phyloP scores from a whole-genome alignment of 1,140 invertebrate genomes.

The Drepana arcuata region DNA sequence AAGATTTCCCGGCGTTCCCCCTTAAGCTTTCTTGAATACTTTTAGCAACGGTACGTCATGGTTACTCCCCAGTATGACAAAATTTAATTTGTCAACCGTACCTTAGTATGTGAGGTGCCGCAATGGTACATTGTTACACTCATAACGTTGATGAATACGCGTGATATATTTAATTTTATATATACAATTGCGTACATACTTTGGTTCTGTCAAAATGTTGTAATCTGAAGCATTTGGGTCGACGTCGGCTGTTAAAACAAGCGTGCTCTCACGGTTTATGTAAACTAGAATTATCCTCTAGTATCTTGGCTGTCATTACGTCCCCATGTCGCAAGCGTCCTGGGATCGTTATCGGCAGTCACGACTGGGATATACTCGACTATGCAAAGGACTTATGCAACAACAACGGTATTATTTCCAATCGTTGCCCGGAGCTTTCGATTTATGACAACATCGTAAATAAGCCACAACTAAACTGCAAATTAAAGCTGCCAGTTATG shows the following conservation, averaged over 20 bases:
- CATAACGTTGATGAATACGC: conserved; percentile 13
- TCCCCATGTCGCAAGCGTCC: conserved; percentile 37
- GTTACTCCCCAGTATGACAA: too few relatives aligned
- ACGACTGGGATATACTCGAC: conserved; percentile 41
- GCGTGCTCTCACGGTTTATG: conserved; percentile 40
- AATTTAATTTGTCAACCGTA: too few relatives aligned
- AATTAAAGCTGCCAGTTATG: too few relatives aligned
- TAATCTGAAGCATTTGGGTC: conserved; percentile 48
- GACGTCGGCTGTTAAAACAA: conserved; percentile 42
- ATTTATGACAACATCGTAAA: conserved; percentile 40
- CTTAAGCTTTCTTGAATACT: too few relatives aligned
- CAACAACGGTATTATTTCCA: conserved; percentile 24
- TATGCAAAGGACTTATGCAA: conserved; percentile 38
- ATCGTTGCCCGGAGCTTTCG: conserved; percentile 29
- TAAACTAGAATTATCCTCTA: conserved; percentile 37
- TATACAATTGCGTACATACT: too few relatives aligned
- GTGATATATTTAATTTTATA: too few relatives aligned
- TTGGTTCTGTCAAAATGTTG: conserved; percentile 24
- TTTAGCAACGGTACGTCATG: too few relatives aligned
- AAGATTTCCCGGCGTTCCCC: too few relatives aligned
- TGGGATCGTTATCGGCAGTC: conserved; percentile 49
- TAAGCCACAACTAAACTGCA: too few relatives aligned
- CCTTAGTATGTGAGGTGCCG: too few relatives aligned
- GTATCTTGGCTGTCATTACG: conserved; percentile 53
- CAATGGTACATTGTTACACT: conserved; percentile 2